Base-by-base conservation (phyloP, 1,140 invertebrate genomes). In the Trichonephila inaurata region DNA sequence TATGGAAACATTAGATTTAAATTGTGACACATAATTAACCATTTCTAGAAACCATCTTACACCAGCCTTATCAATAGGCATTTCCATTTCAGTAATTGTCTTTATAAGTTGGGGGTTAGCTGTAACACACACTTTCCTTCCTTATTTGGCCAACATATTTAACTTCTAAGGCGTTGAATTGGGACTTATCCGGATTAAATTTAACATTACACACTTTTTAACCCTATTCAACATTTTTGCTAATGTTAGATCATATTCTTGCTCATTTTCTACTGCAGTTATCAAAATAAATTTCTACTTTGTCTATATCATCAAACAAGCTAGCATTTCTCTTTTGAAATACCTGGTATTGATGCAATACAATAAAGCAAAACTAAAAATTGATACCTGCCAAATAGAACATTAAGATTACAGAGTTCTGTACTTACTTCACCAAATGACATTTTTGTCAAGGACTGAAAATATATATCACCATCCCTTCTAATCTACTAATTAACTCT, bases 311-410 rank as follows among this genome's bases (percentile, higher is more conserved):
- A 28, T 82, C 19, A 60, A 90, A 90, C 12, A 64, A 44, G 81
- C 69, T 61, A 44, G 28, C 7, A n/a, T 61, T 94, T 40, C 44
- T 24, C 14, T 86, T 85, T 28, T 94, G 81, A 72, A 83, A 87
- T 28, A 89, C 28, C 82, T 94, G 33, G 96, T 96, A 0, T 96
- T 96, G n/a, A 95, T 92, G 95, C 95, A 8, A 97, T 95, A 14
- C 96, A 96, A 95, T 96, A 97, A 10, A 95, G 95, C 10, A 96
- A 82, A 64, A 95, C 92, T 89, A 96, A 96, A 94, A 96, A 95
- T 83, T 89, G 19, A 87, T 95, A 96, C 19, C 95, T 95, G 44
- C 95, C 95, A 82, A 87, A 89, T 24, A 81, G 93, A 40, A 92
- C 89, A 64, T 88, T 85, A 86, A 95, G 94, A 2, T 87, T 93